Evolutionary conservation across 2,888 invertebrate genomes (phyloP).

Genomic region (Pollenia labialis): DNA sequence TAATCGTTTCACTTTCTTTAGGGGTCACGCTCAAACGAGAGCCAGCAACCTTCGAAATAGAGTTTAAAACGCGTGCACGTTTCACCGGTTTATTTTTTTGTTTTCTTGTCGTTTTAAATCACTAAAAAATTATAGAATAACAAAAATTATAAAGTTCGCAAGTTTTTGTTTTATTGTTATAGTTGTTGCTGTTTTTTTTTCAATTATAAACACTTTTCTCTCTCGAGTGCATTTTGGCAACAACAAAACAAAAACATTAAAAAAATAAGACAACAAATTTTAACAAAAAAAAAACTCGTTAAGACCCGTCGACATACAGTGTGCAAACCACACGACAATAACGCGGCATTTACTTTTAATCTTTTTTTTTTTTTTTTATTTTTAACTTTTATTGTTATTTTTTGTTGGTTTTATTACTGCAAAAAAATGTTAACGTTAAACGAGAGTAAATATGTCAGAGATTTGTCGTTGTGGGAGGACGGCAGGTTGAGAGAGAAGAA

Average conservation of each 20-base stretch:
- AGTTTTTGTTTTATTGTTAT: slow-evolving; percentile 16
- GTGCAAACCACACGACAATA: slow-evolving; percentile 65
- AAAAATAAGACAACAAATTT: slow-evolving; percentile 37
- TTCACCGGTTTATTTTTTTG: slow-evolving; percentile 18
- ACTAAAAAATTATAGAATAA: background rate
- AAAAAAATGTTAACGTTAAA: slow-evolving; percentile 16
- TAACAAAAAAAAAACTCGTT: slow-evolving; percentile 40
- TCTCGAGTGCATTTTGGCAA: slow-evolving; percentile 44
- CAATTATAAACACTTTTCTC: slow-evolving; percentile 53
- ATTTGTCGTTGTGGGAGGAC: background rate
- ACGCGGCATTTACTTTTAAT: slow-evolving; percentile 70
- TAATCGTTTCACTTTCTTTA: slow-evolving; percentile 18
- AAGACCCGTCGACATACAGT: slow-evolving; percentile 49
- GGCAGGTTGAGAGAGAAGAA: background rate
- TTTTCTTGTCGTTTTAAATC: slow-evolving; percentile 11
- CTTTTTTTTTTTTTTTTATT: slow-evolving; percentile 50
- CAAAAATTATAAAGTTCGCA: slow-evolving; percentile 9
- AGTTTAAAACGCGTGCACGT: background rate
- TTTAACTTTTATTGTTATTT: slow-evolving; percentile 3
- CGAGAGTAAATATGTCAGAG: slow-evolving; percentile 6
- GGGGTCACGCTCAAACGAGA: slow-evolving; percentile 8
- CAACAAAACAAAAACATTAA: slow-evolving; percentile 37
- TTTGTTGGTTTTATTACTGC: slow-evolving; percentile 21
- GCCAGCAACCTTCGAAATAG: background rate
- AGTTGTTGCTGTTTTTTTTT: slow-evolving; percentile 15